Evolutionary conservation across 2,113 vertebrate species (phyloP), one percentile per base, ranked within the genome.

Genomic region (Chinchilla lanigera): DNA sequence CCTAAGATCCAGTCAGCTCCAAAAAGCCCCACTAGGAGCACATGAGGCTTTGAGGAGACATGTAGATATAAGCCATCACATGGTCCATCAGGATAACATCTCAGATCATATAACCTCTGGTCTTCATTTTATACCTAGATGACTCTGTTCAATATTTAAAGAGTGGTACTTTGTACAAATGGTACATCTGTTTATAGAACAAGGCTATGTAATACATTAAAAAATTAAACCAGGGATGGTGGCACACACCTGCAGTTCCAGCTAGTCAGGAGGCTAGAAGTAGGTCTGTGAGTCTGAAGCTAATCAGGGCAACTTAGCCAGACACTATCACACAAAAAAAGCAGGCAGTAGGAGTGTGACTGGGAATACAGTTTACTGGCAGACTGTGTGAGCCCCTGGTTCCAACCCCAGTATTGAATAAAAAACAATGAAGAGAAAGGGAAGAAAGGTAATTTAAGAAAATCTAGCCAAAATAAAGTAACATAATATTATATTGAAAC

Each of bases 401-500:
- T 71, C n/a, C 38, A 38, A 71, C n/a, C 3, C 8, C n/a, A 71
- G 19, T 38, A 71, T 19, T 71, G n/a, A 10, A 3, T 7, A 65
- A 33, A 71, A 38, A 71, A 69, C 0, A 73, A 41, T n/a, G 26
- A 71, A 67, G 33, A 67, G 12, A 67, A 71, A 71, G n/a, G 13
- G 5, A 75, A 41, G 35, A 85, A 96, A 85, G 44, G 85, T 12
- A 93, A 54, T 1, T 83, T 61, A 96, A 81, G 41, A 89, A 90
- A 95, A 90, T 33, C 35, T 84, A 90, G 67, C 8, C 30, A 92
- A 86, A 95, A 16, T 78, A 97, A 92, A 77, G 61, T 77, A 90
- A 65, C 54, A 65, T 87, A 41, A 20, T 54, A 91, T 63, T 58
- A 97, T 35, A 65, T 9, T 52, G 60, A 95, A 81, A 44, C 12